phyloP scores from a whole-genome alignment of 1,140 invertebrate genomes.

The Solen grandis region DNA sequence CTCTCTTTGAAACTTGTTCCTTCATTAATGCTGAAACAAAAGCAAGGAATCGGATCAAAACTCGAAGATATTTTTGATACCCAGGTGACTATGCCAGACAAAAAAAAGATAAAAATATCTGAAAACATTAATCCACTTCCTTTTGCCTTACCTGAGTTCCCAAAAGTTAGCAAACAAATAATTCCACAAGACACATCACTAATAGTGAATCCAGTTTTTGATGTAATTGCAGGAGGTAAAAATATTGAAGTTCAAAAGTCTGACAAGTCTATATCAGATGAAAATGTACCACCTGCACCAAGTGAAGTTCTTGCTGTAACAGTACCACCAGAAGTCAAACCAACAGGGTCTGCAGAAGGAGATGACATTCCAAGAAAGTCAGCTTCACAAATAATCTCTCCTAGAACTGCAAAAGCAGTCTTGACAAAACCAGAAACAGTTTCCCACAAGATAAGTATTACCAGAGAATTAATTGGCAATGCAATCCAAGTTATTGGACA shows the following conservation, averaged over 20 bases:
- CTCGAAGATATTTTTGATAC: slow-evolving; percentile 45
- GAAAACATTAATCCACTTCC: slow-evolving; percentile 22
- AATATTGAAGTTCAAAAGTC: too few species aligned
- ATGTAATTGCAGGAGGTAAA: too few species aligned
- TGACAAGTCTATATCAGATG: too few species aligned
- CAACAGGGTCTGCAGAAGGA: too few species aligned
- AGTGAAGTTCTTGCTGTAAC: too few species aligned
- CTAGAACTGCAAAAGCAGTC: too few species aligned
- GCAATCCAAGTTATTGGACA: slow-evolving; percentile 56
- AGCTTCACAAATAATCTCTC: too few species aligned
- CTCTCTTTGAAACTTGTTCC: slow-evolving; percentile 39
- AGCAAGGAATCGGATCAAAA: too few species aligned
- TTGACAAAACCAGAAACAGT: not conserved
- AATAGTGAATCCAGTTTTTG: not conserved
- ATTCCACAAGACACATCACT: not conserved
- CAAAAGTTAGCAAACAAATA: not conserved
- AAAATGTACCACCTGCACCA: too few species aligned
- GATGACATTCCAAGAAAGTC: too few species aligned
- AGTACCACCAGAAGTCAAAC: too few species aligned
- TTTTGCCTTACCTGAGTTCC: slow-evolving; percentile 19
- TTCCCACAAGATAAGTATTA: slow-evolving; percentile 1
- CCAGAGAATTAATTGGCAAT: slow-evolving; percentile 46
- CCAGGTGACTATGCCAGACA: not conserved
- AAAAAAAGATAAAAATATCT: slow-evolving; percentile 18
- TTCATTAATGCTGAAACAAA: slow-evolving; percentile 18